These are phyloP conservation scores for Pentalonia nigronervosa DNA, from an alignment of 1,140 invertebrate species.

Conservation along the genomic window DNA sequence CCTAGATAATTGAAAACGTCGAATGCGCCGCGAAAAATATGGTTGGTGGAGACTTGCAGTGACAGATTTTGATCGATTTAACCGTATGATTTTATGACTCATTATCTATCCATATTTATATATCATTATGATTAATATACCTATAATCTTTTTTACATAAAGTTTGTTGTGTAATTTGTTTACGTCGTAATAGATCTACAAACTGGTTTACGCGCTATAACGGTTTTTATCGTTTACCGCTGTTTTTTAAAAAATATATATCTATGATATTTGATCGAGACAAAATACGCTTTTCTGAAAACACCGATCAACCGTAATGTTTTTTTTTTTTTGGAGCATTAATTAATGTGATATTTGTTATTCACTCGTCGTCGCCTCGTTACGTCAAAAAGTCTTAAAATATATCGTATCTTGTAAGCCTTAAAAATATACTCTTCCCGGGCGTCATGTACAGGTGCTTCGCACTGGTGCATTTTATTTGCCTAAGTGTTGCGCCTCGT, in stretches of 20 bases:
- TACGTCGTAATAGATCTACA: background rate
- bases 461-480: background rate
- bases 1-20: background rate
- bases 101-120: background rate
- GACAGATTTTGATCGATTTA: background rate
- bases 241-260: background rate
- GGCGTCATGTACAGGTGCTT: background rate
- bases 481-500: slow-evolving; percentile 44
- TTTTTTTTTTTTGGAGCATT: background rate
- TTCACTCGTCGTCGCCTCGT: background rate
- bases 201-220: background rate
- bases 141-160: background rate
- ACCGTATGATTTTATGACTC: background rate
- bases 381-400: background rate
- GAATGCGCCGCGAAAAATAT: background rate
- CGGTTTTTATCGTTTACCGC: background rate
- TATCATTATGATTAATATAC: background rate
- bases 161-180: background rate
- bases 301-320: background rate
- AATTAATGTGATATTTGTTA: background rate
- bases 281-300: background rate
- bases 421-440: no score
- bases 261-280: background rate
- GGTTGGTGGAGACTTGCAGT: background rate
- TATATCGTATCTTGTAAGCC: no score